Conservation (phyloP, 2,888 invertebrate genomes). For the Megalurothrips usitatus region DNA sequence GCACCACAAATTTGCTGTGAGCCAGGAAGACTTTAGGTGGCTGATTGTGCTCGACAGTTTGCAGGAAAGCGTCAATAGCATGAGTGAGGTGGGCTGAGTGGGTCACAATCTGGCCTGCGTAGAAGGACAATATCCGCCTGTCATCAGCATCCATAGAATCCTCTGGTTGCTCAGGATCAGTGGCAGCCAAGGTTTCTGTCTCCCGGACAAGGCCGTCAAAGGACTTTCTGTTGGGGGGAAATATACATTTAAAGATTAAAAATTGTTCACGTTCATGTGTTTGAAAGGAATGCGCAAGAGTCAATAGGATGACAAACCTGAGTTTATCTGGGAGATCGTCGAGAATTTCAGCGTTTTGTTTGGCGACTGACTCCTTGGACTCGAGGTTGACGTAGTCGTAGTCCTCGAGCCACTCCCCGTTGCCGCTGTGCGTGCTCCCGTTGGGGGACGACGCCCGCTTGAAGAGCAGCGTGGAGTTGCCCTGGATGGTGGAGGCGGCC, state of each 20-base stretch:
- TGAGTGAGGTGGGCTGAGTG: slow-evolving; percentile 80
- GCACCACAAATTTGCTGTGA: slow-evolving; percentile 89
- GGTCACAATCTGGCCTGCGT: slow-evolving; percentile 78
- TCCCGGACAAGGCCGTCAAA: slow-evolving; percentile 71
- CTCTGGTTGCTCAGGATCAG: slow-evolving; percentile 52
- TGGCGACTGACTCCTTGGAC: slow-evolving; percentile 66
- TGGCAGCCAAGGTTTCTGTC: slow-evolving; percentile 60
- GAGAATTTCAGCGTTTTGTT: slow-evolving; percentile 67
- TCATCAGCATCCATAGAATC: slow-evolving; percentile 66
- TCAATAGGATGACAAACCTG: slow-evolving; percentile 39
- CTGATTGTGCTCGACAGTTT: slow-evolving; percentile 87
- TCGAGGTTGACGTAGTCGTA: slow-evolving; percentile 84
- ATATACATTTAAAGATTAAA: not conserved
- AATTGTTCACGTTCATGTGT: not conserved
- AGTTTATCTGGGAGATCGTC: slow-evolving; percentile 69
- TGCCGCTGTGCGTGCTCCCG: slow-evolving; percentile 43
- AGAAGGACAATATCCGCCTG: slow-evolving; percentile 71
- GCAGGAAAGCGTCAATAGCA: slow-evolving; percentile 87
- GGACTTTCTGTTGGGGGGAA: slow-evolving; percentile 51
- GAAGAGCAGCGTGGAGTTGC: slow-evolving; percentile 73
- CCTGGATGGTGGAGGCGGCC: slow-evolving; percentile 85
- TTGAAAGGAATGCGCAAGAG: not conserved
- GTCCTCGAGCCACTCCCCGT: slow-evolving; percentile 70
- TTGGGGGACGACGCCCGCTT: slow-evolving; percentile 54
- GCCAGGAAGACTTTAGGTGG: slow-evolving; percentile 74